These are phyloP conservation scores for Caenorhabditis sinica DNA, from an alignment of 2,888 invertebrate species.

Conservation along the genomic window DNA sequence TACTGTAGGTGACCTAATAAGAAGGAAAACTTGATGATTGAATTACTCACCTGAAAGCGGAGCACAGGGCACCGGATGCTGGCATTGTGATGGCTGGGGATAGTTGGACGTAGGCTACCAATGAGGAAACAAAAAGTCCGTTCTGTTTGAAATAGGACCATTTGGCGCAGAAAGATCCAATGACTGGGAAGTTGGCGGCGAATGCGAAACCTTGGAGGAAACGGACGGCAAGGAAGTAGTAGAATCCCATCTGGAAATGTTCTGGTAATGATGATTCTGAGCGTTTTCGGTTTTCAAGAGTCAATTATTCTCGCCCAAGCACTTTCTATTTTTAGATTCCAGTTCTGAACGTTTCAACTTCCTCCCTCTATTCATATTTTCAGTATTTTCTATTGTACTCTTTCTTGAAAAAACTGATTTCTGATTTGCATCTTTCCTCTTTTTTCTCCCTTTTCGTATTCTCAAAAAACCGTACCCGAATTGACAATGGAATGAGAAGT, in stretches of 20 bases:
- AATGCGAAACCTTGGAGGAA: constrained; percentile 82
- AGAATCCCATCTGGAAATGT: constrained; percentile 78
- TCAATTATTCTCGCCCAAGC: no score
- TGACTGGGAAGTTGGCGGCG: constrained; percentile 83
- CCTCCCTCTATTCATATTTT: background rate
- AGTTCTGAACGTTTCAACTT: background rate
- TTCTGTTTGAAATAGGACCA: constrained; percentile 83
- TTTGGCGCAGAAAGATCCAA: constrained; percentile 82
- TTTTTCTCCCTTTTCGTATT: constrained; percentile 1
- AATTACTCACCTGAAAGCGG: constrained; percentile 64
- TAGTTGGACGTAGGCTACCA: constrained; percentile 82
- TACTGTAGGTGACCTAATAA: constrained; percentile 5
- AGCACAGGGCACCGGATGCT: constrained; percentile 74
- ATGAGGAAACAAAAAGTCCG: constrained; percentile 82
- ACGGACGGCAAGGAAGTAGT: constrained; percentile 77
- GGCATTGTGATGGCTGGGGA: constrained; percentile 82
- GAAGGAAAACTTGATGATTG: constrained; percentile 2
- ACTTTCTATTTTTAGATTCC: constrained; percentile 14
- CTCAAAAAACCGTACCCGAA: constrained; percentile 65
- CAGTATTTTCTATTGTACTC: background rate
- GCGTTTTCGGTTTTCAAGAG: background rate
- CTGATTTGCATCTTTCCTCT: background rate
- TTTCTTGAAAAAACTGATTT: constrained; percentile 7
- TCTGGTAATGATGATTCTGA: no score
- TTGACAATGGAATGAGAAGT: constrained; percentile 77